phyloP scores from a whole-genome alignment of 1,140 invertebrate genomes.

The Phthorimaea operculella region DNA sequence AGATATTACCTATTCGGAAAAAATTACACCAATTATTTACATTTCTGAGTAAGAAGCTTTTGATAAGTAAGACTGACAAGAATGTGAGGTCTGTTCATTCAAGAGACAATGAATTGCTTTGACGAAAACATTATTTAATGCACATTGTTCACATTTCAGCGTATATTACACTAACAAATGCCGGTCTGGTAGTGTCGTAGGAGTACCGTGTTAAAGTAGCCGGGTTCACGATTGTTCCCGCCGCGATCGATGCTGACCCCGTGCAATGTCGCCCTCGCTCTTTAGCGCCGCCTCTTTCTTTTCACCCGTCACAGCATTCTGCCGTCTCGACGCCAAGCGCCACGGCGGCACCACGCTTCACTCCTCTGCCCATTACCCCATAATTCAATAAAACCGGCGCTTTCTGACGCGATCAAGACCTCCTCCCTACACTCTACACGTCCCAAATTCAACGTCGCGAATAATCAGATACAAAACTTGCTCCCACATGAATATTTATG shows the following conservation, averaged over 20 bases:
- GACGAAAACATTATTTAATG: too few relatives aligned
- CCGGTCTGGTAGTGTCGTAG: neutral
- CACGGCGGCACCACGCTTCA: neutral
- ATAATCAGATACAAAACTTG: neutral
- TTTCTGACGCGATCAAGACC: neutral
- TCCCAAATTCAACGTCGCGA: neutral
- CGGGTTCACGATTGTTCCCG: neutral
- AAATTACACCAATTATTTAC: too few relatives aligned
- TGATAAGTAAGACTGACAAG: too few relatives aligned
- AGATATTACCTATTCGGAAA: too few relatives aligned
- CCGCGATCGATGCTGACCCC: slow-evolving; percentile 55
- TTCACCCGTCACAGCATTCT: slow-evolving; percentile 30
- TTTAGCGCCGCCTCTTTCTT: slow-evolving; percentile 33
- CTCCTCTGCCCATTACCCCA: neutral
- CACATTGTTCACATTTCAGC: too few relatives aligned
- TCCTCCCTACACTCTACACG: neutral
- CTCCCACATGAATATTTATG: slow-evolving; percentile 1
- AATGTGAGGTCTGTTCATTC: too few relatives aligned
- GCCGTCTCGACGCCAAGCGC: neutral
- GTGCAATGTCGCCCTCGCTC: slow-evolving; percentile 43
- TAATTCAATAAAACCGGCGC: neutral
- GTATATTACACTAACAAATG: neutral
- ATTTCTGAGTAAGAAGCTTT: too few relatives aligned
- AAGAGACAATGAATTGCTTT: too few relatives aligned
- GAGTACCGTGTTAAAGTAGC: neutral